phyloP scores from a whole-genome alignment of 2,888 invertebrate genomes.

The Phortica okadai region DNA sequence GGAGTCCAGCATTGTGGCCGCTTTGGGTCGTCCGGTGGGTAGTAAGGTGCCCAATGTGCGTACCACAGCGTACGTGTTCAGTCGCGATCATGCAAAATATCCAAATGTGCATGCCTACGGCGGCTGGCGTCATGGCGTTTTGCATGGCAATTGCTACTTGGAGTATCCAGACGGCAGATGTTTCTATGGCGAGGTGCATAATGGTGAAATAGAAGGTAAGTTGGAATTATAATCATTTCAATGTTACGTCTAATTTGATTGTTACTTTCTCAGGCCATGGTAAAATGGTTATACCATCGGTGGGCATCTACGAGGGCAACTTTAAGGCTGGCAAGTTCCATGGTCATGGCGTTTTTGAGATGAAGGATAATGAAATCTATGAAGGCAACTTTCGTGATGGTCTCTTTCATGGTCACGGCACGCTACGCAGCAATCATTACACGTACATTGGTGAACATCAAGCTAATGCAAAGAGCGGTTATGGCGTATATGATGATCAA shows the following conservation, averaged over 20 bases:
- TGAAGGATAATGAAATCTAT: conserved; percentile 88
- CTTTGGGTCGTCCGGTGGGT: conserved; percentile 80
- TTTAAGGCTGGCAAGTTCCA: conserved; percentile 85
- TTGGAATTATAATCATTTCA: neutral
- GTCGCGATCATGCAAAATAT: conserved; percentile 82
- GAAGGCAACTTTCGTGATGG: conserved; percentile 93
- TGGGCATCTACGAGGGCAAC: conserved; percentile 85
- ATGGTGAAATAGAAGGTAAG: conserved; percentile 76
- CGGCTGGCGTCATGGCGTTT: conserved; percentile 87
- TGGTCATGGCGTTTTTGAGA: conserved; percentile 83
- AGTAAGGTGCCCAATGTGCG: conserved; percentile 82
- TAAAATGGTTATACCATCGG: conserved; percentile 73
- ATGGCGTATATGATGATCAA: conserved; percentile 92
- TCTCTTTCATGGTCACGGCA: conserved; percentile 89
- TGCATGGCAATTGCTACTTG: conserved; percentile 89
- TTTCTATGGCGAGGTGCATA: conserved; percentile 88
- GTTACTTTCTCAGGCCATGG: conserved; percentile 66
- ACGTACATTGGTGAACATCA: conserved; percentile 94
- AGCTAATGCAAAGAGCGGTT: conserved; percentile 86
- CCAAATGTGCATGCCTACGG: conserved; percentile 89
- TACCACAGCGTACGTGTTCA: conserved; percentile 84
- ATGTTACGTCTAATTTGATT: neutral
- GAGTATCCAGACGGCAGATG: conserved; percentile 88
- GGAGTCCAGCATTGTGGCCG: conserved; percentile 84
- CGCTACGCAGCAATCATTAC: conserved; percentile 87